Percentiles rank a stretch among this genome's conserved stretches.
Evolutionary conservation across 2,797 vertebrate genomes (phyloP).

Genomic region (Margarornis squamiger): DNA sequence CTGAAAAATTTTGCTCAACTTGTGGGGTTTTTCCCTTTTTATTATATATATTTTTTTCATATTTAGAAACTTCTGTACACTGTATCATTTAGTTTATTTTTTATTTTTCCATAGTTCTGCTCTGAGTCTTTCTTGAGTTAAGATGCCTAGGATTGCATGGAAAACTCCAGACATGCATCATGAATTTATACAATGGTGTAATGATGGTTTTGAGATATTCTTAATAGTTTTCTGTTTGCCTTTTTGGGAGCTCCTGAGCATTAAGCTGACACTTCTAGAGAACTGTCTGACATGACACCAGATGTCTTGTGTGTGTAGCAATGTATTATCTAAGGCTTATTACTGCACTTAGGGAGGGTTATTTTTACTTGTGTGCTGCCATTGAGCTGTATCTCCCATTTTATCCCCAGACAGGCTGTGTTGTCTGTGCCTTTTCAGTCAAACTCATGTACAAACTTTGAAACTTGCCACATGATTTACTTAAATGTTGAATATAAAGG

Average conservation of each 20-base stretch:
- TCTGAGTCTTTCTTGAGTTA: neutral
- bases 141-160: neutral
- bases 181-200: neutral
- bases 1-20: neutral
- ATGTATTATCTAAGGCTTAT: neutral
- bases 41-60: neutral
- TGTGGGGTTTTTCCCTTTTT: rapidly evolving
- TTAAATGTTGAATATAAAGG: neutral
- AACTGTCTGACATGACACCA: neutral
- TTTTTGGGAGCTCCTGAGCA: neutral
- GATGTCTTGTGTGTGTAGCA: neutral
- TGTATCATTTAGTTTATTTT: rapidly evolving
- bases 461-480: neutral
- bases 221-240: neutral
- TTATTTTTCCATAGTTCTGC: neutral
- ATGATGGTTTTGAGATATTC: neutral
- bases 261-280: neutral
- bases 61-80: neutral
- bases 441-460: neutral
- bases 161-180: neutral
- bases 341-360: neutral
- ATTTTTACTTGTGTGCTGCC: neutral
- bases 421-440: neutral
- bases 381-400: neutral
- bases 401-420: neutral